phyloP scores from a whole-genome alignment of 2,113 vertebrate genomes.

The Stigmatopora argus region DNA sequence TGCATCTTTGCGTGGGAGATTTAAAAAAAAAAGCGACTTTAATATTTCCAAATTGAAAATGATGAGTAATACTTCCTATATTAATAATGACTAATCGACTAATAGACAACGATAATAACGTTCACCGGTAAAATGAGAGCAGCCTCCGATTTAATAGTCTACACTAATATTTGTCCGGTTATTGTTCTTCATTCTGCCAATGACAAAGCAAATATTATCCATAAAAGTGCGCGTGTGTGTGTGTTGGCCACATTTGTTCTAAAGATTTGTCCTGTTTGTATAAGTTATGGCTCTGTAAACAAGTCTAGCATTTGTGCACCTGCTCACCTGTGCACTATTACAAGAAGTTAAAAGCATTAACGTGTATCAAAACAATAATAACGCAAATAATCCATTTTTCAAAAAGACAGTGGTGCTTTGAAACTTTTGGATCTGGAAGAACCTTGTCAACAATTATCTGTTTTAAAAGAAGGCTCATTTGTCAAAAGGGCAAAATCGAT shows the following conservation, averaged over 20 bases:
- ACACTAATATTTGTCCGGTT: conserved; percentile 61
- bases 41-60: not conserved
- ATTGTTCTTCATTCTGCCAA: conserved; percentile 32
- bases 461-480: not conserved
- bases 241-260: not conserved
- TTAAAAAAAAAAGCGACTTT: no score
- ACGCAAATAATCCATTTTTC: no score
- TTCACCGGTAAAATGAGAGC: not conserved
- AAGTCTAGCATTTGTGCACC: not conserved
- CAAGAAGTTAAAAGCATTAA: not conserved
- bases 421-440: no score
- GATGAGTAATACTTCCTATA: not conserved
- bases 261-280: not conserved
- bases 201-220: not conserved
- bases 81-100: not conserved
- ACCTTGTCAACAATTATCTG: no score
- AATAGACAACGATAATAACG: not conserved
- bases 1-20: no score
- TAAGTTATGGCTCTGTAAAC: not conserved
- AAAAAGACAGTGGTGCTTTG: no score
- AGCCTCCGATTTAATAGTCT: not conserved
- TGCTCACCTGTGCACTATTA: not conserved
- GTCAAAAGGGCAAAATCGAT: not conserved
- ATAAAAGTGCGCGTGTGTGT: not conserved
- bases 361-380: not conserved